Base-by-base conservation (phyloP, 1,140 invertebrate species). In the Drosophila serrata region DNA sequence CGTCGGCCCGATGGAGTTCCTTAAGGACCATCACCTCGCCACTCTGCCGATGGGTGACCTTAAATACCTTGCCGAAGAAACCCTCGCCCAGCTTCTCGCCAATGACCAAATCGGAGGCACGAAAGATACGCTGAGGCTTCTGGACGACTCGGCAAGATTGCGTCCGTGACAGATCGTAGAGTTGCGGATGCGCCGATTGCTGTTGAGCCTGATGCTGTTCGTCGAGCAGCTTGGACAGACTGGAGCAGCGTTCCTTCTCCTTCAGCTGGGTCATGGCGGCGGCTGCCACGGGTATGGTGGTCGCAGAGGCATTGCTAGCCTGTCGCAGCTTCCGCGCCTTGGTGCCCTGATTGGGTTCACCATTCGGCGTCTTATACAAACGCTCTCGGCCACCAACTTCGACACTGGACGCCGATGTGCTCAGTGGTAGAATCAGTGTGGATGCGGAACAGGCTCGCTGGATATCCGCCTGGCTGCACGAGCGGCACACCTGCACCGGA, bases 11-110 rank as follows among this genome's bases (percentile, higher is more conserved):
- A 93, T 98, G 98, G 65, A 99, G 94, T 92, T 99, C 98, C 91
- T 99, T 99, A 15, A 99, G 94, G 51, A 99, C 98, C 97, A 99
- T 98, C 15, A 98, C 96, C 93, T 99, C 98, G 59, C 96, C 96
- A 0, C 97, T 98, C 69, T 97, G 95, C 59, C 96, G 95, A 92
- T 98, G 98, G 4, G 97, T 98, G 22, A 98, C 97, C 93, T 98
- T 97, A 91, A 95, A 97, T 15, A 97, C 96, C 93, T 98, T 97
- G 2, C 98, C 98, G 92, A 98, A 99, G 93, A 98, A 99, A 22
- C 98, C 98, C 92, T 97, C 96, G 9, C 98, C 98, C 7, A 99
- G 93, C 3, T 99, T 94, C 92, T 98, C 97, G 33, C 98, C 98
- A 93, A 94, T 92, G 0, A 98, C 95, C 40, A 99, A 93, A 94